Evolutionary conservation across 2,888 invertebrate species (phyloP).

Genomic region (Tupiocoris notatus): DNA sequence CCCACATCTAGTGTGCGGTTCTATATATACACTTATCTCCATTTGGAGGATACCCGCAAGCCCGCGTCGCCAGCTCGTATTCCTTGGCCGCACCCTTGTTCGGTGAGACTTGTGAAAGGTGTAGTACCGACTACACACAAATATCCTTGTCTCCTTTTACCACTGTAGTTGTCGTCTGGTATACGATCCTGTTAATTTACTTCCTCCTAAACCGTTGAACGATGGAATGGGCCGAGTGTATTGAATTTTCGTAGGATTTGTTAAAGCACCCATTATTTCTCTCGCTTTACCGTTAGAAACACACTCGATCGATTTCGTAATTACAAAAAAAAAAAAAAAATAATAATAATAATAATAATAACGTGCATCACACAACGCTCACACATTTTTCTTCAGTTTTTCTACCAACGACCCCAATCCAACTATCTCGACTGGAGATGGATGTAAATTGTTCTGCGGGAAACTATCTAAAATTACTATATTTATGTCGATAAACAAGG

Average conservation of each 20-base stretch:
- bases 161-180: not conserved
- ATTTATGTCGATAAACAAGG: too few relatives aligned
- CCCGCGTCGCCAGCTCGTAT: not conserved
- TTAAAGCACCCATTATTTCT: too few relatives aligned
- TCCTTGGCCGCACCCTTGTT: not conserved
- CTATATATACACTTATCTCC: constrained; percentile 26
- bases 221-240: not conserved
- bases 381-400: too few relatives aligned
- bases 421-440: too few relatives aligned
- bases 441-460: too few relatives aligned
- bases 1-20: constrained; percentile 3
- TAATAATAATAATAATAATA: too few relatives aligned
- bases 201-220: not conserved
- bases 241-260: not conserved
- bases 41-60: not conserved
- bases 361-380: too few relatives aligned
- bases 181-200: not conserved
- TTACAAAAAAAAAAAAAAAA: too few relatives aligned
- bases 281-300: too few relatives aligned
- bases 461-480: too few relatives aligned
- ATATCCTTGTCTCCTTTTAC: not conserved
- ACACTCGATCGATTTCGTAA: too few relatives aligned
- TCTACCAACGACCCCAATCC: too few relatives aligned
- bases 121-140: not conserved
- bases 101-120: not conserved